Conservation (phyloP, 2,888 invertebrate genomes). For the Eurois occulta region DNA sequence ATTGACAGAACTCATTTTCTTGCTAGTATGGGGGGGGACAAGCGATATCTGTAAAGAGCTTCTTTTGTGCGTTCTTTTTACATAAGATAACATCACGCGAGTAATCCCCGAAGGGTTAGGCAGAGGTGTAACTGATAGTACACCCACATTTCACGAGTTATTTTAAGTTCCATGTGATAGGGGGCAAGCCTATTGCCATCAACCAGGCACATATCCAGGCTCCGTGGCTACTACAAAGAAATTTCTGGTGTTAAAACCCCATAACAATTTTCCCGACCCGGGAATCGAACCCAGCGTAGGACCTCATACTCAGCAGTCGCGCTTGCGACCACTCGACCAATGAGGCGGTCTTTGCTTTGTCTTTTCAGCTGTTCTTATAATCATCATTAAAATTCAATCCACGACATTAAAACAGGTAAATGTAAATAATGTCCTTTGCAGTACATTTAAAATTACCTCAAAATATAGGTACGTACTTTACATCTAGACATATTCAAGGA, state of each 20-base stretch:
- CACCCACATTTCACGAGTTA: too few species aligned
- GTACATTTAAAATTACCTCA: constrained; percentile 42
- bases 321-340: too few species aligned
- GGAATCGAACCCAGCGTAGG: too few species aligned
- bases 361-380: neutral
- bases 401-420: constrained; percentile 29
- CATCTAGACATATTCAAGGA: constrained; percentile 38
- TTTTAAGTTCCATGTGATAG: too few species aligned
- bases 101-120: neutral
- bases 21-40: neutral
- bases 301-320: too few species aligned
- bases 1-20: neutral
- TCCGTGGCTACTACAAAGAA: too few species aligned
- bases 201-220: too few species aligned
- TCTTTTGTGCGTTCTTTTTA: neutral
- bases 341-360: neutral
- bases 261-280: too few species aligned
- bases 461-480: constrained; percentile 37
- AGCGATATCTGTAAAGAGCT: neutral
- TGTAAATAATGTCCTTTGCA: constrained; percentile 29
- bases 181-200: too few species aligned
- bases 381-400: constrained; percentile 32
- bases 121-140: too few species aligned
- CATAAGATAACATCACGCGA: neutral
- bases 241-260: too few species aligned